Percentiles rank a stretch among this genome's conserved stretches.
These are phyloP conservation scores for Takifugu ocellatus DNA, from an alignment of 2,797 vertebrate species.

Conservation along the genomic window DNA sequence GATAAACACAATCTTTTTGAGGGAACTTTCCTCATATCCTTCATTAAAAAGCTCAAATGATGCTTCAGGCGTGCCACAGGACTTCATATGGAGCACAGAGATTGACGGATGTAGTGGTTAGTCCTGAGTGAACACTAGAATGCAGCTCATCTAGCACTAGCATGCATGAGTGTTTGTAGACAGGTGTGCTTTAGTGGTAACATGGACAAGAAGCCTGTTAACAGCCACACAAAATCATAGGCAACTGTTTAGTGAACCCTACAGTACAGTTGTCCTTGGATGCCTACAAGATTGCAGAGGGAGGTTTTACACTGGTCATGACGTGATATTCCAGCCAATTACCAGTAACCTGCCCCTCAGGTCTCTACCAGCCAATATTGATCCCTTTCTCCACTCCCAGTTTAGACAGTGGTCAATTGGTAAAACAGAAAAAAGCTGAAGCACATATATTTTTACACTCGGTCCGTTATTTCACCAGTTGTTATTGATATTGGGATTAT, in stretches of 20 bases:
- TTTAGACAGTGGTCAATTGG: conserved; percentile 22
- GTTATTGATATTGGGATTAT: too few species aligned
- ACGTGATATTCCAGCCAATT: conserved; percentile 60
- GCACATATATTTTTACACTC: conserved; percentile 16
- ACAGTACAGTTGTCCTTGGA: conserved; percentile 33
- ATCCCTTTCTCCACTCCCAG: conserved; percentile 4
- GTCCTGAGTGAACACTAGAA: conserved; percentile 16
- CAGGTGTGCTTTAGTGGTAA: conserved; percentile 13
- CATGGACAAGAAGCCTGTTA: conserved; percentile 16
- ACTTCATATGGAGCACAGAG: conserved; percentile 35
- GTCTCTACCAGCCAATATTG: conserved; percentile 38
- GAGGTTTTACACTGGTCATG: conserved; percentile 36
- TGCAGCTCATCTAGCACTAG: conserved; percentile 3
- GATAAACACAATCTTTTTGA: conserved; percentile 10
- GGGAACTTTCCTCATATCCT: conserved; percentile 29
- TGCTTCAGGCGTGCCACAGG: conserved; percentile 14
- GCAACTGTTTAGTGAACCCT: conserved; percentile 61
- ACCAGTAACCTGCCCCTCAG: conserved; percentile 25
- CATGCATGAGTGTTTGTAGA: conserved; percentile 5
- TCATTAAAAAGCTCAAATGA: conserved; percentile 47
- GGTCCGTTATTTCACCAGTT: background rate
- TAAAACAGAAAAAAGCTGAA: conserved; percentile 34
- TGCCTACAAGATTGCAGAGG: conserved; percentile 16
- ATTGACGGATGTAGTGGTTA: background rate
- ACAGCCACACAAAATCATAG: conserved; percentile 59